A percentile compares a stretch with the other conserved stretches of the same genome.
Evolutionary conservation across 37 sponge, comb jelly and placozoan genomes (phyloP).

Genomic region (Cliona cf. orientalis): DNA sequence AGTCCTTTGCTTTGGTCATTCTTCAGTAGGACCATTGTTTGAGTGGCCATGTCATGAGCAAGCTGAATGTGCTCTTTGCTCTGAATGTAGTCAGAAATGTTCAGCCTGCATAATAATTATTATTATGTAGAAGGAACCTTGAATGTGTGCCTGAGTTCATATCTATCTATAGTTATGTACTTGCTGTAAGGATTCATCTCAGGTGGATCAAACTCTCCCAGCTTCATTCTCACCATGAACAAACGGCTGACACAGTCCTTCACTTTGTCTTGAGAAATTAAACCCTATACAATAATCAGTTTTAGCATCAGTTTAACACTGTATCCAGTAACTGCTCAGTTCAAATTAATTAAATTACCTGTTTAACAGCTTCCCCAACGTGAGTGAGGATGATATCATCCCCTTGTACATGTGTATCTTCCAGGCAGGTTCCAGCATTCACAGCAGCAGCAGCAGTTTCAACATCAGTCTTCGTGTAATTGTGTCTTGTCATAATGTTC

Average conservation of each 20-base stretch:
- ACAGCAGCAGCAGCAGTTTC: constrained; percentile 52
- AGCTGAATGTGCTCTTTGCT: too few relatives aligned
- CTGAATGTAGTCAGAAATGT: too few relatives aligned
- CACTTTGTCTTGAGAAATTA: constrained; percentile 41
- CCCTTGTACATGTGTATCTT: constrained; percentile 19
- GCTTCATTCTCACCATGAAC: too few relatives aligned
- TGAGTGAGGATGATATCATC: constrained; percentile 51
- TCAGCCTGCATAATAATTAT: too few relatives aligned
- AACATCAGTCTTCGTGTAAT: constrained; percentile 33
- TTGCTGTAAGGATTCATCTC: constrained; percentile 63
- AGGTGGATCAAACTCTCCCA: constrained; percentile 82
- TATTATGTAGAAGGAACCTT: too few relatives aligned
- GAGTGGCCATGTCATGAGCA: too few relatives aligned
- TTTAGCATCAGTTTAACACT: constrained; percentile 10
- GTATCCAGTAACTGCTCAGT: background rate
- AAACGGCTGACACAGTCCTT: too few relatives aligned
- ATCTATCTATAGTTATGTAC: too few relatives aligned
- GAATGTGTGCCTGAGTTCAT: too few relatives aligned
- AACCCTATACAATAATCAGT: constrained; percentile 38
- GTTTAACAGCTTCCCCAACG: constrained; percentile 48
- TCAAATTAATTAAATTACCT: background rate
- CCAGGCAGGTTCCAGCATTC: too few relatives aligned
- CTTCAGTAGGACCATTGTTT: too few relatives aligned
- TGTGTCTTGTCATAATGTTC: constrained; percentile 36
- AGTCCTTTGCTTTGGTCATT: too few relatives aligned